These are phyloP conservation scores for Xiphophorus maculatus DNA, from an alignment of 2,113 vertebrate genomes.

Conservation along the genomic window DNA sequence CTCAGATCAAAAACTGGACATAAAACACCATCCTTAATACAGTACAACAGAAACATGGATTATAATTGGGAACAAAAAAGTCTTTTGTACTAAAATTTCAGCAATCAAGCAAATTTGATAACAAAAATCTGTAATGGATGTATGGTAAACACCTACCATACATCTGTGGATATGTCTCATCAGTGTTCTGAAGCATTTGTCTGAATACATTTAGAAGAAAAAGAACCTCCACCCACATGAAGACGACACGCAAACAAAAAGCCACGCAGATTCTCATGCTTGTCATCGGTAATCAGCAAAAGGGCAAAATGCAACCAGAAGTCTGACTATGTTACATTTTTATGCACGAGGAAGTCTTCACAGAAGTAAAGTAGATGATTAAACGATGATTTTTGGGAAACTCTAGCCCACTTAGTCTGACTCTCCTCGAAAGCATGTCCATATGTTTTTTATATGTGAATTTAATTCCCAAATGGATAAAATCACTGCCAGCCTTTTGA, in stretches of 20 bases:
- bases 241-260: conserved; percentile 49
- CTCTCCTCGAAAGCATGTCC: conserved; percentile 45
- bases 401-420: conserved; percentile 48
- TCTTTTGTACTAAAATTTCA: not conserved
- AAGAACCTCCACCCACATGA: conserved; percentile 37
- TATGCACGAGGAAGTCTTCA: conserved; percentile 37
- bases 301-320: conserved; percentile 54
- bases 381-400: conserved; percentile 65
- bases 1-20: not conserved
- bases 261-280: conserved; percentile 27
- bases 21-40: not conserved
- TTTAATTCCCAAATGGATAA: conserved; percentile 64
- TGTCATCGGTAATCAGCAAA: conserved; percentile 66
- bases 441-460: conserved; percentile 72
- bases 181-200: conserved; percentile 8
- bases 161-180: not conserved
- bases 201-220: conserved; percentile 32
- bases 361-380: conserved; percentile 62
- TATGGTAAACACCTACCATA: conserved; percentile 3
- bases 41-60: not conserved
- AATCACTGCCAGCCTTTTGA: conserved; percentile 67
- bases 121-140: not conserved
- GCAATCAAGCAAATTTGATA: conserved; percentile 7
- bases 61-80: not conserved
- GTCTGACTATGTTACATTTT: conserved; percentile 54